Percentiles rank a stretch among this genome's conserved stretches.
Evolutionary conservation across 2,797 vertebrate genomes (phyloP).

Genomic region (Steatocranus sp.): DNA sequence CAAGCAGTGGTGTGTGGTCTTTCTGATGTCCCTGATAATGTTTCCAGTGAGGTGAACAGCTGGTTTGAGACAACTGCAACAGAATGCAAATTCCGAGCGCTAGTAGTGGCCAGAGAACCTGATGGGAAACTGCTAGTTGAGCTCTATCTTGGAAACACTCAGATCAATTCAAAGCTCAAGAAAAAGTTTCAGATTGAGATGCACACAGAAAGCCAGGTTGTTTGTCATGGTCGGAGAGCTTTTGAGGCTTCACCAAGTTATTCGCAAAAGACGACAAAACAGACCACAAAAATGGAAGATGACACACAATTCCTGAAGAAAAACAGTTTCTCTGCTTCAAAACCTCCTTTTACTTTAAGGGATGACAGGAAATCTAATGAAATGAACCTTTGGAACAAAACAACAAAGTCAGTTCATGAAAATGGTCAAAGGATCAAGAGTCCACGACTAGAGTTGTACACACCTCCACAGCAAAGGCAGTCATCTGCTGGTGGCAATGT

Average conservation of each 20-base stretch:
- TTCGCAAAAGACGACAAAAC: not conserved
- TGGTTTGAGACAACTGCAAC: conserved; percentile 84
- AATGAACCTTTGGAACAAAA: not conserved
- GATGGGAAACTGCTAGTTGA: conserved; percentile 86
- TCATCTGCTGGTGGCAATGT: not conserved
- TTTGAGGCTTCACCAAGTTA: not conserved
- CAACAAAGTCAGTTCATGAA: conserved; percentile 1
- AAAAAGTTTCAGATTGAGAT: conserved; percentile 64
- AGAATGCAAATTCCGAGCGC: conserved; percentile 74
- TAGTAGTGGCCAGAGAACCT: conserved; percentile 84
- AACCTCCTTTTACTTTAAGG: not conserved
- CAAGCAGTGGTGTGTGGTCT: conserved; percentile 87
- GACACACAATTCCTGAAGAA: not conserved
- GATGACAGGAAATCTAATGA: not conserved
- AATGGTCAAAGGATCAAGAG: conserved; percentile 24
- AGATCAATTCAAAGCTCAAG: conserved; percentile 84
- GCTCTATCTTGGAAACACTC: conserved; percentile 79
- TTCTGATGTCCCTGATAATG: conserved; percentile 73
- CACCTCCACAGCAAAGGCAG: conserved; percentile 48
- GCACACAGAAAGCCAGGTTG: not conserved
- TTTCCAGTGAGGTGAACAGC: conserved; percentile 67
- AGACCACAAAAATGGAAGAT: not conserved
- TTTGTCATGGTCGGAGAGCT: not conserved
- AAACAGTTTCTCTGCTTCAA: not conserved
- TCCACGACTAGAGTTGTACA: conserved; percentile 30